Evolutionary conservation across 2,888 invertebrate genomes (phyloP).

Genomic region (Parthenolecanium corni): DNA sequence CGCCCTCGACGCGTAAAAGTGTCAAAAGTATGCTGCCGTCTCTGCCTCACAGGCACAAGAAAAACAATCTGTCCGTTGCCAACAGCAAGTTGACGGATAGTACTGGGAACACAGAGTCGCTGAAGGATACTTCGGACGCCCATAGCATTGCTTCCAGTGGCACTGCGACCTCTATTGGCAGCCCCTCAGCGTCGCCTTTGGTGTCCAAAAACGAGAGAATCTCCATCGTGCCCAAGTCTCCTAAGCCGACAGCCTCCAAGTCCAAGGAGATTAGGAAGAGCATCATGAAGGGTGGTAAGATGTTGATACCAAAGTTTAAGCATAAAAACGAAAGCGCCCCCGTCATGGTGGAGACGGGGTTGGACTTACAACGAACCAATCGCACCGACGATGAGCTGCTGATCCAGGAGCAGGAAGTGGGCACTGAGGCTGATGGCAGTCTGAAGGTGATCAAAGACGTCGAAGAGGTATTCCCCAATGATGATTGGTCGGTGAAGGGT

Average conservation of each 20-base stretch:
- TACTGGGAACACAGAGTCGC: too few relatives aligned
- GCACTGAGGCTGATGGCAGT: too few relatives aligned
- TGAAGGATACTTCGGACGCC: too few relatives aligned
- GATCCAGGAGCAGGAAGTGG: not conserved
- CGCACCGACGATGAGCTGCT: not conserved
- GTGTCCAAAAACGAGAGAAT: not conserved
- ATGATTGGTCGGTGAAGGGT: constrained; percentile 12
- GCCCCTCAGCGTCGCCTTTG: constrained; percentile 11
- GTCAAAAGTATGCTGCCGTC: too few relatives aligned
- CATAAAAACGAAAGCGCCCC: constrained; percentile 18
- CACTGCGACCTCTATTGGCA: not conserved
- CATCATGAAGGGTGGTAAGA: constrained; percentile 14
- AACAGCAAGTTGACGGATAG: too few relatives aligned
- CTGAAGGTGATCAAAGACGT: too few relatives aligned
- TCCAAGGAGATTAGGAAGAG: not conserved
- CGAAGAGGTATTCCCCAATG: not conserved
- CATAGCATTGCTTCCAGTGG: too few relatives aligned
- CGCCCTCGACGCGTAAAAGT: too few relatives aligned
- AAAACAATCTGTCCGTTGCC: too few relatives aligned
- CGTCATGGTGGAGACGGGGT: constrained; percentile 1
- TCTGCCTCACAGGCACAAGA: too few relatives aligned
- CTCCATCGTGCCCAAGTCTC: not conserved
- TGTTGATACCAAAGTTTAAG: not conserved
- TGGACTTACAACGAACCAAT: constrained; percentile 5
- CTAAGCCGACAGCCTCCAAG: not conserved